Evolutionary conservation across 1,140 invertebrate species (phyloP).

Genomic region (Argopecten irradians): DNA sequence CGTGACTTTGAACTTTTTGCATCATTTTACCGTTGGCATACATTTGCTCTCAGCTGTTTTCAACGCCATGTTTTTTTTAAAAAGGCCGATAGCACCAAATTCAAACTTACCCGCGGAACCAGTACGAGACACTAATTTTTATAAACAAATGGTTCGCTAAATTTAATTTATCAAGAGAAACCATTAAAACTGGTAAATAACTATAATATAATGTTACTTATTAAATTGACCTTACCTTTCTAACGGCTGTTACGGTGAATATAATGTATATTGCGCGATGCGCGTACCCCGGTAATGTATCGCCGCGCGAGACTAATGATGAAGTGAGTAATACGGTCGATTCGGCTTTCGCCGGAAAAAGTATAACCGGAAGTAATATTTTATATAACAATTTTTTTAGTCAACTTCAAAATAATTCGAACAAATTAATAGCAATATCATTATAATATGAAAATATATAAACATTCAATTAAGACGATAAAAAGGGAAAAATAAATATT

Average conservation of each 20-base stretch:
- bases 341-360: neutral
- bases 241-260: neutral
- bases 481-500: neutral
- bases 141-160: neutral
- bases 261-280: neutral
- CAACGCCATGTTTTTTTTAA: neutral
- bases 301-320: neutral
- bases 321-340: neutral
- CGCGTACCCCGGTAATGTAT: neutral
- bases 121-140: neutral
- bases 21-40: neutral
- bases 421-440: too few relatives aligned
- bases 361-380: neutral
- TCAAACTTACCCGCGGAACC: constrained; percentile 13
- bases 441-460: neutral
- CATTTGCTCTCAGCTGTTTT: neutral
- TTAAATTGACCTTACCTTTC: neutral
- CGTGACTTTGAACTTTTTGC: neutral
- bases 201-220: neutral
- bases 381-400: neutral
- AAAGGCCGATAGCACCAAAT: neutral
- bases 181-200: neutral
- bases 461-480: neutral
- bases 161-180: neutral
- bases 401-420: neutral